Evolutionary conservation across 2,888 invertebrate species (phyloP).

Genomic region (Chelonus formosanus): DNA sequence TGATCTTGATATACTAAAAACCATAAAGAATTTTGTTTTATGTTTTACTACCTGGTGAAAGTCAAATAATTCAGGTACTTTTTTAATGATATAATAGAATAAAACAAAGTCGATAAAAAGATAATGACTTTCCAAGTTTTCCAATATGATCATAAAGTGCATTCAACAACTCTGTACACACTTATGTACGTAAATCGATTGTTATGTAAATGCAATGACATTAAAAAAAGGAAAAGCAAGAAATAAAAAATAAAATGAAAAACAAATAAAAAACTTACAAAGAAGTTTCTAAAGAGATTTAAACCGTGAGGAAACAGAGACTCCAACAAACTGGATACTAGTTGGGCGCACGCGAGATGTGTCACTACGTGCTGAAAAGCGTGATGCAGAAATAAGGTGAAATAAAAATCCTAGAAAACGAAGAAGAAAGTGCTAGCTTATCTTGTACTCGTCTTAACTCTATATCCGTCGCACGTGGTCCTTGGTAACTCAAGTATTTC

Average conservation of each 20-base stretch:
- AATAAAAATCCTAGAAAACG: constrained; percentile 29
- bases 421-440: constrained; percentile 29
- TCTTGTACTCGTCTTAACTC: constrained; percentile 31
- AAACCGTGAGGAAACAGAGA: constrained; percentile 17
- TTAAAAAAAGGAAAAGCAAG: background rate
- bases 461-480: constrained; percentile 42
- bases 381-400: constrained; percentile 18
- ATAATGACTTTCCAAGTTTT: too few species aligned
- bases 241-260: constrained; percentile 3
- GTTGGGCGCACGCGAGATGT: constrained; percentile 26
- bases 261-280: constrained; percentile 14
- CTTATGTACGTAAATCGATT: too few species aligned
- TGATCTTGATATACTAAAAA: too few species aligned
- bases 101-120: too few species aligned
- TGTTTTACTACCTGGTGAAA: too few species aligned
- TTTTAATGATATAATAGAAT: too few species aligned
- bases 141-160: too few species aligned
- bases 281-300: constrained; percentile 23
- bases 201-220: too few species aligned
- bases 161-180: too few species aligned
- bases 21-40: too few species aligned
- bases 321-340: constrained; percentile 23
- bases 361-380: constrained; percentile 22
- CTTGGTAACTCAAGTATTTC: constrained; percentile 41
- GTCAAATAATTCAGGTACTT: too few species aligned